Conservation (phyloP, 2,797 vertebrate genomes). For the Myripristis jacobus region DNA sequence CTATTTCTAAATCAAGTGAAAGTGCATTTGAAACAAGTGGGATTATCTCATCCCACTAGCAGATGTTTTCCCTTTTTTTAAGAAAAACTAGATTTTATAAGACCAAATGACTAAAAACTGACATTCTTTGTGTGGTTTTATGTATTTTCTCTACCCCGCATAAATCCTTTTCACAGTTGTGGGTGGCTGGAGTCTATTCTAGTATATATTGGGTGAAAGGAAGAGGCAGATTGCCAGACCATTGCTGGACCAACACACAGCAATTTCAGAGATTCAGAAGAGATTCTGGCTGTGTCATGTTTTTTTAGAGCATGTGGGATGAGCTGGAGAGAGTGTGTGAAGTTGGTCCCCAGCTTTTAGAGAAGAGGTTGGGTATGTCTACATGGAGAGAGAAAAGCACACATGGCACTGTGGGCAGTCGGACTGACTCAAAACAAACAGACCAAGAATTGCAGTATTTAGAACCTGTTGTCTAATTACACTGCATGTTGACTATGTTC, state of each 20-base stretch:
- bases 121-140: too few species aligned
- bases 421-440: constrained; percentile 50
- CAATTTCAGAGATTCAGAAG: neutral
- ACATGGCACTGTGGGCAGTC: neutral
- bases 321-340: constrained; percentile 26
- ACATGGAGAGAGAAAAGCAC: constrained; percentile 19
- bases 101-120: too few species aligned
- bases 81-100: too few species aligned
- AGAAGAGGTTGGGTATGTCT: constrained; percentile 33
- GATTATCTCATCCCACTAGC: too few species aligned
- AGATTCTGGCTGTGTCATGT: neutral
- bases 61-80: too few species aligned
- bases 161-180: too few species aligned
- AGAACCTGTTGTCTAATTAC: constrained; percentile 17
- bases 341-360: constrained; percentile 25
- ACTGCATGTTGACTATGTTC: neutral
- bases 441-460: constrained; percentile 21
- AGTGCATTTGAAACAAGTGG: too few species aligned
- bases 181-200: too few species aligned
- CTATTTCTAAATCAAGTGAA: neutral
- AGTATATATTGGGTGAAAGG: too few species aligned
- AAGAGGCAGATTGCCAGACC: neutral
- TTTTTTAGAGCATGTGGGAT: constrained; percentile 13
- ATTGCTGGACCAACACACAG: neutral
- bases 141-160: too few species aligned